A percentile compares a stretch with the other conserved stretches of the same genome.
Conservation (phyloP, 2,888 invertebrate genomes). For the Heliconius erato region DNA sequence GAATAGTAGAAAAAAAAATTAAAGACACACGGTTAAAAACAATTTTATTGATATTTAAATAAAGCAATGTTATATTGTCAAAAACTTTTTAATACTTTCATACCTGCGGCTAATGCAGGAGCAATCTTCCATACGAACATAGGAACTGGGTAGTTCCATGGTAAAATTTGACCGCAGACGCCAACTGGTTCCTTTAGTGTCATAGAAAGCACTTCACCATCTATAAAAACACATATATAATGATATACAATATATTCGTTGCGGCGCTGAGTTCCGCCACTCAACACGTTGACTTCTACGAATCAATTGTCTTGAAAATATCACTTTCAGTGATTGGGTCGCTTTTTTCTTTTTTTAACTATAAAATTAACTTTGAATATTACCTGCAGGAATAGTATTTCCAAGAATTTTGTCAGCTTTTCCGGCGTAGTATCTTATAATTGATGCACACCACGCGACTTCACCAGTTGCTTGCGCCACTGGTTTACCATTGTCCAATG, state of each 20-base stretch:
- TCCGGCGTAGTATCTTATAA: slow-evolving; percentile 94
- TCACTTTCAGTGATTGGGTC: no score
- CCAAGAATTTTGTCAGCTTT: slow-evolving; percentile 96
- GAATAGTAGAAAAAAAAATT: background rate
- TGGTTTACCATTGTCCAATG: slow-evolving; percentile 97
- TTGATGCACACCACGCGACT: slow-evolving; percentile 86
- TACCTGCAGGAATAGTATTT: slow-evolving; percentile 89
- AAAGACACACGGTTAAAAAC: slow-evolving; percentile 55
- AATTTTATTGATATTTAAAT: background rate
- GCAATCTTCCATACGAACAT: slow-evolving; percentile 98
- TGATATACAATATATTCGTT: background rate
- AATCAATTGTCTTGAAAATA: no score
- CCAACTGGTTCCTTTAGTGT: slow-evolving; percentile 95
- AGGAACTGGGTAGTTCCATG: slow-evolving; percentile 96
- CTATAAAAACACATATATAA: slow-evolving; percentile 69
- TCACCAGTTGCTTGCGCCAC: slow-evolving; percentile 90
- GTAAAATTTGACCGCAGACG: slow-evolving; percentile 96
- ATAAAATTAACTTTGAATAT: background rate
- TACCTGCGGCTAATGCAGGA: slow-evolving; percentile 90
- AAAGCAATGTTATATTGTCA: background rate
- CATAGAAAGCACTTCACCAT: slow-evolving; percentile 92
- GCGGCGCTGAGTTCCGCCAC: no score
- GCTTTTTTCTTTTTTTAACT: no score
- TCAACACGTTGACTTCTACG: no score
- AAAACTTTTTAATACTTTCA: slow-evolving; percentile 22